Evolutionary conservation across 2,113 vertebrate species (phyloP), one percentile per base, ranked within the genome.

Genomic region (Pungitius pungitius): DNA sequence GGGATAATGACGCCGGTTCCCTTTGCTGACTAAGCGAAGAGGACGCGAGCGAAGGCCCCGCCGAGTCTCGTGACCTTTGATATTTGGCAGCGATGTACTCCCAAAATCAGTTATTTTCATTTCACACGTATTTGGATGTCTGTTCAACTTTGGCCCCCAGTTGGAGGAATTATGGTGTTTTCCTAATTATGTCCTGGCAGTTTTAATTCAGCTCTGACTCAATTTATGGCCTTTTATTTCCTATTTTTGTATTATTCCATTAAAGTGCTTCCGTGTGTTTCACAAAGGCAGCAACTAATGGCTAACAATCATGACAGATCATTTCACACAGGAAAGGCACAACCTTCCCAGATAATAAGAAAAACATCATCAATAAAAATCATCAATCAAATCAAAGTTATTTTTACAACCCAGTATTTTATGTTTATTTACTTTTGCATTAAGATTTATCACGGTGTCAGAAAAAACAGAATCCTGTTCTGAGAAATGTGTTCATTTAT

Each of bases 101-200:
- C 88, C 78, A 81, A 82, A 91, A 90, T 85, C 77, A 67, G 85
- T 77, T 87, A 85, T 90, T 90, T 91, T 91, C 85, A 87, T 88
- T 90, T 86, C 79, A 88, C 88, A 87, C 83, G 20, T 85, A 88
- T 90, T 91, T 91, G 33, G 33, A 35, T 89, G 87, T 89, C 89
- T 68, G 87, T 70, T 88, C 77, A 93, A 91, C 90, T 93, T 88
- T 89, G 90, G 82, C 90, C 88, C 82, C 88, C 77, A 49, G 79
- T 77, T 47, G 57, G 74, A 91, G 78, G 84, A 91, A 76, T 87
- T 84, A 88, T 89, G 85, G 82, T 87, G 86, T 87, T 85, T 85
- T 88, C 72, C 81, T 87, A 89, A 90, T 91, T 86, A 75, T 68
- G 85, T 84, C 85, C 86, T 82, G 88, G 86, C 89, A 86, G 88